phyloP scores from a whole-genome alignment of 2,113 vertebrate genomes.

The Pardalotus punctatus region DNA sequence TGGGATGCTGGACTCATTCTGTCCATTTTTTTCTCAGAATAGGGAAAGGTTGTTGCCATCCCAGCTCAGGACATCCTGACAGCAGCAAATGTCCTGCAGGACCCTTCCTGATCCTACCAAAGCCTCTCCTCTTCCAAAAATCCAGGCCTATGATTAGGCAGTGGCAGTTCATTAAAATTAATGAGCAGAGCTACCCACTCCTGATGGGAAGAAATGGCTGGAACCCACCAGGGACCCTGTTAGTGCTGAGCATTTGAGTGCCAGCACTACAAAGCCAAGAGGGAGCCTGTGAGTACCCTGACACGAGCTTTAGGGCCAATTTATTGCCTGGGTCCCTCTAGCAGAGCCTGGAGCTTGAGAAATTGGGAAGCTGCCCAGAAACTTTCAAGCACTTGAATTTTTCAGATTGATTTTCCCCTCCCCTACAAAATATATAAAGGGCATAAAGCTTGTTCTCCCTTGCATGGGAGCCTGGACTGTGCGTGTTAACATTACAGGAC shows the following conservation, averaged over 20 bases:
- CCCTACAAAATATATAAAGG: background rate
- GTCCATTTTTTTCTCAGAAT: background rate
- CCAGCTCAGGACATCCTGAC: background rate
- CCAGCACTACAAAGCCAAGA: background rate
- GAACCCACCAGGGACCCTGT: background rate
- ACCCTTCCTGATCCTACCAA: background rate
- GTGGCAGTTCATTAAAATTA: background rate
- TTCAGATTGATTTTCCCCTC: background rate
- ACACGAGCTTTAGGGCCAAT: background rate
- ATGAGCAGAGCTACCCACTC: background rate
- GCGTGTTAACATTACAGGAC: background rate
- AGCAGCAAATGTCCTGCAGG: rapidly evolving
- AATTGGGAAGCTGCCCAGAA: slow-evolving; percentile 35
- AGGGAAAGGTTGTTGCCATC: background rate
- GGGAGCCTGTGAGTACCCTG: background rate
- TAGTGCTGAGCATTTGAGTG: background rate
- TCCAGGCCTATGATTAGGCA: background rate
- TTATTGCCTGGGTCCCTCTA: background rate
- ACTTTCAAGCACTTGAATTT: background rate
- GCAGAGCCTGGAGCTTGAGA: background rate
- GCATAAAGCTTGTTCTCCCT: background rate
- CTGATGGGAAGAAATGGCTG: background rate
- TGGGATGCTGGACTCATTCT: background rate
- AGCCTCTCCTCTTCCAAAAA: background rate
- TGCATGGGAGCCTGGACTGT: background rate